Evolutionary conservation across 2,113 vertebrate genomes (phyloP), one percentile per base, ranked within the genome.

Genomic region (Perccottus glenii): DNA sequence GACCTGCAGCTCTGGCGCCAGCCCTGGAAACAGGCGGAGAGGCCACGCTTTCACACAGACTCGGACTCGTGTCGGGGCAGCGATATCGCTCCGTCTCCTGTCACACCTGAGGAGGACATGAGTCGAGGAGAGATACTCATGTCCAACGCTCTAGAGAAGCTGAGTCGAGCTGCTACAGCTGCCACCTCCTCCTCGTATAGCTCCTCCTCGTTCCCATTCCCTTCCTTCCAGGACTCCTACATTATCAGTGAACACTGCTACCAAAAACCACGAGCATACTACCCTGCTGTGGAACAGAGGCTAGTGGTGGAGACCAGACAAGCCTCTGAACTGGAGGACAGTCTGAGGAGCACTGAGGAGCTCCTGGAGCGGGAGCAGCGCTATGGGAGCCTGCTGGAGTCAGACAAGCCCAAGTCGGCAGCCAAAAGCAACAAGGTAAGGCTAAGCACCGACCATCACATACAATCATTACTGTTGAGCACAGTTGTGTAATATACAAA

Each of bases 181-280:
- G 65, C 86, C 68, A 74, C 81, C 12, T 75, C 82, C 5, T 81
- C 88, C 0, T 85, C 84, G 0, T 87, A 88, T 43, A 79, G 72
- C 60, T 85, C 87, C 36, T 81, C 80, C 38, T 87, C 72, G 19
- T 27, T 27, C 19, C 83, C 85, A 4, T 90, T 86, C 72, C 90
- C 93, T 15, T 93, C 94, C 47, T 88, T 94, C 83, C 96, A 96
- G 85, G 94, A 97, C 73, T 97, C 95, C 0, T 99, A 98, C 70
- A 99, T 99, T 65, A 95, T 90, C 3, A 98, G 95, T 35, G 97
- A 99, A 75, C 97, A 99, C 87, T 99, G 97, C 90, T 99, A 99
- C 89, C 96, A 99, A 93, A 99, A 99, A 64, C 97, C 97, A 3
- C 92, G 95, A 5, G 93, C 95, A 1, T 96, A 97, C 67, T 96